Evolutionary conservation across 2,888 invertebrate genomes (phyloP).

Genomic region (Rhimphoctona megacephalus): DNA sequence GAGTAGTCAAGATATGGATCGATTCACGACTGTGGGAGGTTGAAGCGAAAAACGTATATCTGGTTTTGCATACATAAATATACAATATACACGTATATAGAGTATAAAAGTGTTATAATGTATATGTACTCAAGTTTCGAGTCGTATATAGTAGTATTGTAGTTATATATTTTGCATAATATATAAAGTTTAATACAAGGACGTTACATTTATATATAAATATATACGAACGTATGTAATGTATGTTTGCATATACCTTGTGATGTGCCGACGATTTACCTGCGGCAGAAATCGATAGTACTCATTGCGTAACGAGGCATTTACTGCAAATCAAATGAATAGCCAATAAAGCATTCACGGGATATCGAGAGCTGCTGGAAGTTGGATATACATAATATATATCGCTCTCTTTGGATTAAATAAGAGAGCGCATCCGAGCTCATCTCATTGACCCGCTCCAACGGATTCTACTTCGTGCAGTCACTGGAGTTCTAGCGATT

Average conservation of each 20-base stretch:
- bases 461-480: conserved; percentile 42
- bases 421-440: conserved; percentile 66
- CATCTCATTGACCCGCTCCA: conserved; percentile 69
- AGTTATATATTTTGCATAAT: conserved; percentile 5
- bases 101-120: neutral
- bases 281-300: conserved; percentile 78
- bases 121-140: conserved; percentile 8
- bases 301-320: conserved; percentile 80
- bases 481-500: conserved; percentile 34
- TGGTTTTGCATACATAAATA: conserved; percentile 26
- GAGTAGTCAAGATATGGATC: conserved; percentile 53
- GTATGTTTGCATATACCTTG: conserved; percentile 6
- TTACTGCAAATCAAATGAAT: conserved; percentile 80
- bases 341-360: conserved; percentile 74
- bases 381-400: conserved; percentile 35
- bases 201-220: neutral
- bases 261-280: conserved; percentile 63
- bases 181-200: conserved; percentile 14
- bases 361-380: conserved; percentile 47
- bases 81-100: neutral
- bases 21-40: conserved; percentile 59
- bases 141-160: conserved; percentile 7
- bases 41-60: conserved; percentile 21
- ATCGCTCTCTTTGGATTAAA: conserved; percentile 49
- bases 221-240: neutral